Percentiles rank a stretch among this genome's conserved stretches.
Evolutionary conservation across 1,140 invertebrate species (phyloP).

Genomic region (Thaumetopoea pityocampa): DNA sequence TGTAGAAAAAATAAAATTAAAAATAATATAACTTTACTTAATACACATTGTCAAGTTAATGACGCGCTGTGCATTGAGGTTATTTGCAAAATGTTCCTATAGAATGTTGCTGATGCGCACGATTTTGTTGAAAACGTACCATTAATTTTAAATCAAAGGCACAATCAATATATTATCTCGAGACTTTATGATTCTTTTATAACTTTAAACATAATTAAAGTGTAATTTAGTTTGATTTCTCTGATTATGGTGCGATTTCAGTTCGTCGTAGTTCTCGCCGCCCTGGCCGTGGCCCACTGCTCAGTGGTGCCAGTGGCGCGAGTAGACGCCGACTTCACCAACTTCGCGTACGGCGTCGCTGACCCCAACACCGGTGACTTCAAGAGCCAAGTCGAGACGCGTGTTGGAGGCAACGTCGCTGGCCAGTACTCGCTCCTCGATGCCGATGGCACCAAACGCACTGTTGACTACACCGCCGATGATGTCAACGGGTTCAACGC

Average conservation of each 20-base stretch:
- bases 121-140: no score
- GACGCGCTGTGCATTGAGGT: no score
- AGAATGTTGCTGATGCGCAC: no score
- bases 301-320: conserved; percentile 28
- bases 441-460: conserved; percentile 38
- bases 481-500: conserved; percentile 41
- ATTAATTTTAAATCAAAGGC: no score
- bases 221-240: not conserved
- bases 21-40: no score
- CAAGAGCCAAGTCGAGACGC: conserved; percentile 44
- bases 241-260: conserved; percentile 21
- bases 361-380: conserved; percentile 47
- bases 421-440: conserved; percentile 44
- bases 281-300: conserved; percentile 30
- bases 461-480: conserved; percentile 42
- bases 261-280: conserved; percentile 43
- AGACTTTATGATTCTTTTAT: conserved; percentile 5
- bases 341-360: conserved; percentile 45
- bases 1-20: no score
- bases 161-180: no score
- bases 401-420: conserved; percentile 28
- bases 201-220: not conserved
- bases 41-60: no score
- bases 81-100: no score
- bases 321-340: conserved; percentile 34